Percentiles rank a stretch among this genome's conserved stretches.
These are phyloP conservation scores for Antigone vipio DNA, from an alignment of 2,113 vertebrate species.

Conservation along the genomic window DNA sequence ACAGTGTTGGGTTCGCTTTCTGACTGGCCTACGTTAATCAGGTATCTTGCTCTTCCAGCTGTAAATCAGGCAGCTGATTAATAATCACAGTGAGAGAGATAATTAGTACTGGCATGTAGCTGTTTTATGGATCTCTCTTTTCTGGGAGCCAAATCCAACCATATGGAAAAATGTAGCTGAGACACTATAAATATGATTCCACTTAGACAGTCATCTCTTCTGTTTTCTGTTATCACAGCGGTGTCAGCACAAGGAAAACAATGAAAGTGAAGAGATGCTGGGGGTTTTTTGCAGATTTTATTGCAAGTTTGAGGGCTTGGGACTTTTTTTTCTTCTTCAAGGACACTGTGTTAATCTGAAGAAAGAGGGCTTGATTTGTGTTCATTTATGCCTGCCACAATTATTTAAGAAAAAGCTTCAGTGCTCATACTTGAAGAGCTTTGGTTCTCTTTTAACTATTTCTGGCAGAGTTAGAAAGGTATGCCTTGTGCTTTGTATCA, in stretches of 20 bases:
- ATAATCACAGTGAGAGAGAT: slow-evolving; percentile 43
- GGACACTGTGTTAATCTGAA: slow-evolving; percentile 42
- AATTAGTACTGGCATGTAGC: slow-evolving; percentile 53
- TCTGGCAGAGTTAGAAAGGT: slow-evolving; percentile 40
- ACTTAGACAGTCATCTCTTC: slow-evolving; percentile 6
- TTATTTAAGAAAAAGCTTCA: slow-evolving; percentile 18
- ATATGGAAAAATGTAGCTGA: slow-evolving; percentile 45
- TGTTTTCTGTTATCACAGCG: slow-evolving; percentile 39
- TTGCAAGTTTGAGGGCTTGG: slow-evolving; percentile 7
- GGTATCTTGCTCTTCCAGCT: neutral
- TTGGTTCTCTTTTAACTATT: slow-evolving; percentile 36
- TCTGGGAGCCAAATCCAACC: slow-evolving; percentile 32
- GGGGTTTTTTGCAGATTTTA: slow-evolving; percentile 7
- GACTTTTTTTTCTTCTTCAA: slow-evolving; percentile 17
- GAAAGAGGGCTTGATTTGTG: slow-evolving; percentile 23
- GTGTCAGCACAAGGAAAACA: slow-evolving; percentile 54
- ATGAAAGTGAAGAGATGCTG: slow-evolving; percentile 54
- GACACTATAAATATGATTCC: slow-evolving; percentile 25
- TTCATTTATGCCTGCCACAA: slow-evolving; percentile 27
- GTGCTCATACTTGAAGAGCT: slow-evolving; percentile 6
- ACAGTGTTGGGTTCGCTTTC: neutral
- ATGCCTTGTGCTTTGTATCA: slow-evolving; percentile 7
- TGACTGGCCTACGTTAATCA: neutral
- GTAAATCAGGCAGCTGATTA: slow-evolving; percentile 56
- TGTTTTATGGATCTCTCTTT: slow-evolving; percentile 45